These are phyloP conservation scores for Coreius guichenoti DNA, from an alignment of 2,797 vertebrate genomes.

Conservation along the genomic window DNA sequence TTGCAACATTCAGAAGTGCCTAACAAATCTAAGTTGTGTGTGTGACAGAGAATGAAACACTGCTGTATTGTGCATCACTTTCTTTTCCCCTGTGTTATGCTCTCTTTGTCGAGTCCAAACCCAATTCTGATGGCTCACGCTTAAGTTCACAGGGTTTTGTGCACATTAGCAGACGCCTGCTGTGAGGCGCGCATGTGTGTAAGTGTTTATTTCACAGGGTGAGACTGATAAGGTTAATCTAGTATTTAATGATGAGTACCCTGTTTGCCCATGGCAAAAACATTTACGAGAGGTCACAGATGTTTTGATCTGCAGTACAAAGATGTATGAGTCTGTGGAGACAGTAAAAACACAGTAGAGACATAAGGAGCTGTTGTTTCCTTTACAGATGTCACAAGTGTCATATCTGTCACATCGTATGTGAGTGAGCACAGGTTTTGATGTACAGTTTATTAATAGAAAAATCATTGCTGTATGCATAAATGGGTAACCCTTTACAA, in stretches of 20 bases:
- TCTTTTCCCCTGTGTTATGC: not conserved
- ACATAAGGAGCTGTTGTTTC: not conserved
- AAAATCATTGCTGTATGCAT: not conserved
- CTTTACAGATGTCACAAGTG: not conserved
- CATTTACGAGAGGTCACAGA: slow-evolving; percentile 53
- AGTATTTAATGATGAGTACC: slow-evolving; percentile 58
- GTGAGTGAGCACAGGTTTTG: not conserved
- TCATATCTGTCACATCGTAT: not conserved
- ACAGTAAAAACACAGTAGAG: not conserved
- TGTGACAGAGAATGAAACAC: not conserved
- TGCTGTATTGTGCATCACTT: slow-evolving; percentile 10
- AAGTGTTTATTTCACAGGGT: slow-evolving; percentile 48
- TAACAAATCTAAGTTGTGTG: slow-evolving; percentile 29
- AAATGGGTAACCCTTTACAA: not conserved
- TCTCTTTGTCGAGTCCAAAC: slow-evolving; percentile 33
- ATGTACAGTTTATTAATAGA: not conserved
- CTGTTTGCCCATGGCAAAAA: slow-evolving; percentile 37
- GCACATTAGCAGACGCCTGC: slow-evolving; percentile 37
- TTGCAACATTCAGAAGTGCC: slow-evolving; percentile 32
- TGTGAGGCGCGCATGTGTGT: slow-evolving; percentile 27
- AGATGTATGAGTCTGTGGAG: slow-evolving; percentile 23
- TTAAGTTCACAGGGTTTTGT: slow-evolving; percentile 41
- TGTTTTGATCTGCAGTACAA: slow-evolving; percentile 37
- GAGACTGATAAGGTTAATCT: slow-evolving; percentile 59
- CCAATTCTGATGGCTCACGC: slow-evolving; percentile 20